Evolutionary conservation across 2,797 vertebrate species (phyloP).

Genomic region (Parauchenoglanis ngamensis): DNA sequence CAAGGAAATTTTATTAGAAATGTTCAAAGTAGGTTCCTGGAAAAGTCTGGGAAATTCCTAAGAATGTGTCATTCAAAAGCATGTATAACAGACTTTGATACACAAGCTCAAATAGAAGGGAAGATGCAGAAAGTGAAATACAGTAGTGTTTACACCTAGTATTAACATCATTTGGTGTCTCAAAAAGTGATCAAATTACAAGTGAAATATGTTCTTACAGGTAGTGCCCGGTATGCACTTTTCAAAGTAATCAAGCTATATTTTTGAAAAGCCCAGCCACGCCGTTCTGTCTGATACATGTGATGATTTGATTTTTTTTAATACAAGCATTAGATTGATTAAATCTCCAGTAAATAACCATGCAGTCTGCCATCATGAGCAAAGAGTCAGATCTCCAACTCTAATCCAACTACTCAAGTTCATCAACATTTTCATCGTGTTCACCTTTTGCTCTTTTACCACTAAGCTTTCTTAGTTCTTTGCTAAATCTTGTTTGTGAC

Average conservation of each 20-base stretch:
- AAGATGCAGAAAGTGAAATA: neutral
- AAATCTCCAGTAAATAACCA: neutral
- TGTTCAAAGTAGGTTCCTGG: neutral
- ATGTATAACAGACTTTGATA: neutral
- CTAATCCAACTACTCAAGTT: no score
- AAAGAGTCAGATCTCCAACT: no score
- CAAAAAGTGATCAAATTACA: neutral
- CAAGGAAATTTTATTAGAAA: neutral
- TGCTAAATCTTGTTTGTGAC: no score
- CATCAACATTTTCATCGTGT: no score
- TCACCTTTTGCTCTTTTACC: no score
- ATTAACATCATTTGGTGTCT: neutral
- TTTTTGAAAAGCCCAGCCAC: neutral
- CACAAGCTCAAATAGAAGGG: neutral
- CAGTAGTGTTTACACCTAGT: neutral
- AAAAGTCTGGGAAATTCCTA: neutral
- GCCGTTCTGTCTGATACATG: neutral
- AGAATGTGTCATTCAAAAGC: neutral
- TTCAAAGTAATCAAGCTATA: neutral
- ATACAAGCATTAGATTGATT: neutral
- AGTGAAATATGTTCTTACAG: neutral
- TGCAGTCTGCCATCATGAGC: neutral
- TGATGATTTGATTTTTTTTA: neutral
- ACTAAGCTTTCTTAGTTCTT: no score
- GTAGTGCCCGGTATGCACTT: neutral